Evolutionary conservation across 2,888 invertebrate species (phyloP).

Genomic region (Harmothoe impar): DNA sequence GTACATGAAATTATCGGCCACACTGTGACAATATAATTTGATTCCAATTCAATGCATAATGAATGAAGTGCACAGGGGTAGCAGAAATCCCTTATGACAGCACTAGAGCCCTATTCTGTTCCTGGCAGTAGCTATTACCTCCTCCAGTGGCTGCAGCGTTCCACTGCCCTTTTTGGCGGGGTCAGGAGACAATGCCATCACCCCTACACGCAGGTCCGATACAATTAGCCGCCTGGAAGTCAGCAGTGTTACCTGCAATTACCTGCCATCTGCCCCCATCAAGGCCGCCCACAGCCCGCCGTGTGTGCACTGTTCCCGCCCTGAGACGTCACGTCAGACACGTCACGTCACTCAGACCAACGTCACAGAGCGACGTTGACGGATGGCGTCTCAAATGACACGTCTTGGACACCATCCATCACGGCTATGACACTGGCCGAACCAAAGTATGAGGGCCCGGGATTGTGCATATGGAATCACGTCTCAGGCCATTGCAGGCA

Average conservation of each 20-base stretch:
- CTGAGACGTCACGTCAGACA: slow-evolving; percentile 14
- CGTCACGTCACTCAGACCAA: background rate
- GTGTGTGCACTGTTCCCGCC: background rate
- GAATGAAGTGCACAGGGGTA: too few species aligned
- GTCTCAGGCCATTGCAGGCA: slow-evolving; percentile 21
- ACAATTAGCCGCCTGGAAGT: slow-evolving; percentile 22
- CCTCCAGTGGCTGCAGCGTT: background rate
- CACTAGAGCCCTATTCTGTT: too few species aligned
- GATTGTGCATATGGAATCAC: slow-evolving; percentile 9
- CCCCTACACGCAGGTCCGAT: background rate
- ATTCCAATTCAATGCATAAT: too few species aligned
- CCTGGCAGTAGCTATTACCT: too few species aligned
- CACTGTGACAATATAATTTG: too few species aligned
- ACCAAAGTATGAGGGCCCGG: slow-evolving; percentile 16
- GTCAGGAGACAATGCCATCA: background rate
- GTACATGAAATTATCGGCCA: too few species aligned
- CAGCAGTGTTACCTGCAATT: slow-evolving; percentile 18
- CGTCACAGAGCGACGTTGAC: background rate
- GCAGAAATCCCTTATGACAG: too few species aligned
- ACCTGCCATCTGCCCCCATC: slow-evolving; percentile 2
- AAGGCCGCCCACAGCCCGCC: background rate
- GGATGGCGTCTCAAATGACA: slow-evolving; percentile 7
- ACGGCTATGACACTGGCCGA: background rate
- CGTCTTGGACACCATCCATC: slow-evolving; percentile 1
- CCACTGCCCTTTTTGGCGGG: background rate